Percentiles rank a stretch among this genome's conserved stretches.
phyloP scores from a whole-genome alignment of 2,113 vertebrate species.

The Polyodon spathula region DNA sequence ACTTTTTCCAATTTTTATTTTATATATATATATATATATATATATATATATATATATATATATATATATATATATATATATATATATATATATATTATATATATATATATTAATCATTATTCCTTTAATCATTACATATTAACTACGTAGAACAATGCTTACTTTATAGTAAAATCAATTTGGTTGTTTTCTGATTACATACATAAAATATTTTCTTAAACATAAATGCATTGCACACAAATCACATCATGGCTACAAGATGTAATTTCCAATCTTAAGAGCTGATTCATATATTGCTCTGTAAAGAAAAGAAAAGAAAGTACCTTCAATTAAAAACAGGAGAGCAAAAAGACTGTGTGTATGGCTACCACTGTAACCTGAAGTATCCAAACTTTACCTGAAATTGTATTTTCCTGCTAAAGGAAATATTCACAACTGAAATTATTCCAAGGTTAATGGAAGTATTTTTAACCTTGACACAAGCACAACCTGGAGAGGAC shows the following conservation, averaged over 20 bases:
- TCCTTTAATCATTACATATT: neutral
- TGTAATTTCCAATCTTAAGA: slow-evolving; percentile 60
- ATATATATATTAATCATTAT: neutral
- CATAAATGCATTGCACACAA: slow-evolving; percentile 7
- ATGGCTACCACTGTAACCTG: no score
- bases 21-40: neutral
- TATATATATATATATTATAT: slow-evolving; percentile 4
- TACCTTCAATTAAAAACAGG: no score
- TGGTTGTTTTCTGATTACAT: neutral
- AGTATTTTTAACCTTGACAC: no score
- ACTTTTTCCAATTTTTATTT: no score
- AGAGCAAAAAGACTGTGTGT: neutral
- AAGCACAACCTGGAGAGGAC: no score
- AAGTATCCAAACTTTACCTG: no score
- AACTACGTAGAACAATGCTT: no score
- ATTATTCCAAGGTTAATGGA: no score
- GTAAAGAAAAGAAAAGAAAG: slow-evolving; percentile 26
- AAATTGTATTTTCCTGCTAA: no score
- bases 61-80: slow-evolving; percentile 24
- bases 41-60: slow-evolving; percentile 10
- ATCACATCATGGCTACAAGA: slow-evolving; percentile 51
- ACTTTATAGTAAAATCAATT: no score
- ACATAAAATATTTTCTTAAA: neutral
- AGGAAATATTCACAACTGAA: no score
- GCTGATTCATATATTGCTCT: slow-evolving; percentile 73